Base-by-base conservation (phyloP, 2,797 vertebrate species). In the Danio albolineatus region DNA sequence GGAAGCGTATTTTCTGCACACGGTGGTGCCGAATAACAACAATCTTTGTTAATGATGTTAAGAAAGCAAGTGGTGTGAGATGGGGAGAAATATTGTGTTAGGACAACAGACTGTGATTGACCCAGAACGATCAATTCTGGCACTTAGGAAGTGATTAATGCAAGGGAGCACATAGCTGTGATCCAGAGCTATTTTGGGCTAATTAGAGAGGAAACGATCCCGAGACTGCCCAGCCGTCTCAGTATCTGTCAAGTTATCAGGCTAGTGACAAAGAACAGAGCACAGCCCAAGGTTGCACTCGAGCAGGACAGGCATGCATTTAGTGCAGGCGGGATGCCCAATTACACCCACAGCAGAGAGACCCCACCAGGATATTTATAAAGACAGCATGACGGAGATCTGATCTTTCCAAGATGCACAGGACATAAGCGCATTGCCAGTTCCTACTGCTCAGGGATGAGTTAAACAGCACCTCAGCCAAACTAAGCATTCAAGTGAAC, bases 201-300 rank as follows among this genome's bases (percentile, higher is more conserved):
- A 93, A 93, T 93, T 92, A 89, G 89, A 90, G 78, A 90, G 89
- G 92, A 90, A 84, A 90, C 90, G 90, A 92, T 90, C 85, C 88
- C 88, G 90, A 92, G 90, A 92, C 92, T 91, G 89, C 89, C 89
- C 91, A 91, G 88, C 90, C 89, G 82, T 75, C 84, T 36, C 73
- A 88, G 86, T 89, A 91, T 89, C 88, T 91, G 89, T 90, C 89
- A 91, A 89, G 89, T 91, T 91, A 90, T 90, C 90, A 88, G 86
- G 84, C 86, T 73, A 46, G 66, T 78, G 60, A 81, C 73, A 83
- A 82, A 85, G 54, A 83, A 75, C 73, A 78, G 74, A 80, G 73
- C 79, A 49, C 64, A 53, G 72, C 51, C 61, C 80, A 67, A 82
- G 83, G 77, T 83, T 76, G 77, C 38, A 44, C 62, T 85, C 60